Percentiles rank a stretch among this genome's conserved stretches.
phyloP scores from a whole-genome alignment of 1,140 invertebrate genomes.

The Akabosia matsudoensis region DNA sequence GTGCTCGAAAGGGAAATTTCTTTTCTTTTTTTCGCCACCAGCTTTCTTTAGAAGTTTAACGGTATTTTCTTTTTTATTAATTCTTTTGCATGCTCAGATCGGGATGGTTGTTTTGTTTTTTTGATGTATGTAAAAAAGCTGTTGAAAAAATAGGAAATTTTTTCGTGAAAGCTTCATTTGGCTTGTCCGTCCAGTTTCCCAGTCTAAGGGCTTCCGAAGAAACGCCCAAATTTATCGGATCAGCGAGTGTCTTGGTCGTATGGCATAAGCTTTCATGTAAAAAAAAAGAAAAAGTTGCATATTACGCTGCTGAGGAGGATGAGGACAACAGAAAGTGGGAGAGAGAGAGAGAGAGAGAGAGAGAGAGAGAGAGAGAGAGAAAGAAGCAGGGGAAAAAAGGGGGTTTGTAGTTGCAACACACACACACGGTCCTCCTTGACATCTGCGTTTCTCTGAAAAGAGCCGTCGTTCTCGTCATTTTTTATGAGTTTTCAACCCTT shows the following conservation, averaged over 20 bases:
- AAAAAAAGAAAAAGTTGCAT: not conserved
- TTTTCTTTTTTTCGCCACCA: too few relatives aligned
- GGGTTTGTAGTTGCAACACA: not conserved
- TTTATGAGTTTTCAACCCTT: conserved; percentile 39
- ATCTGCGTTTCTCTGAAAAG: not conserved
- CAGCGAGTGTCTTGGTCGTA: conserved; percentile 10
- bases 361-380: not conserved
- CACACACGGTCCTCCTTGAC: not conserved
- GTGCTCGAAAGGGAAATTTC: too few relatives aligned
- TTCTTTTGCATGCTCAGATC: not conserved
- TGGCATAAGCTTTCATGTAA: not conserved
- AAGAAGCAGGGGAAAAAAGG: not conserved
- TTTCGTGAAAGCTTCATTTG: too few relatives aligned
- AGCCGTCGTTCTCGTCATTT: not conserved
- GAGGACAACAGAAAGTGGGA: too few relatives aligned
- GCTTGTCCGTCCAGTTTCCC: not conserved
- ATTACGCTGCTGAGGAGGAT: too few relatives aligned
- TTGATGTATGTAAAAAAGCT: not conserved
- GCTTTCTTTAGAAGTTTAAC: not conserved
- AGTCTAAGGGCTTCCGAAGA: conserved; percentile 36
- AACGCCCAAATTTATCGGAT: conserved; percentile 42
- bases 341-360: too few relatives aligned
- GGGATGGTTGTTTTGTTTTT: not conserved
- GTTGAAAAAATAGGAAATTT: too few relatives aligned
- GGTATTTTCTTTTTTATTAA: not conserved